A percentile compares a stretch with the other conserved stretches of the same genome.
Evolutionary conservation across 1,140 invertebrate genomes (phyloP).

Genomic region (Cotesia vestalis): DNA sequence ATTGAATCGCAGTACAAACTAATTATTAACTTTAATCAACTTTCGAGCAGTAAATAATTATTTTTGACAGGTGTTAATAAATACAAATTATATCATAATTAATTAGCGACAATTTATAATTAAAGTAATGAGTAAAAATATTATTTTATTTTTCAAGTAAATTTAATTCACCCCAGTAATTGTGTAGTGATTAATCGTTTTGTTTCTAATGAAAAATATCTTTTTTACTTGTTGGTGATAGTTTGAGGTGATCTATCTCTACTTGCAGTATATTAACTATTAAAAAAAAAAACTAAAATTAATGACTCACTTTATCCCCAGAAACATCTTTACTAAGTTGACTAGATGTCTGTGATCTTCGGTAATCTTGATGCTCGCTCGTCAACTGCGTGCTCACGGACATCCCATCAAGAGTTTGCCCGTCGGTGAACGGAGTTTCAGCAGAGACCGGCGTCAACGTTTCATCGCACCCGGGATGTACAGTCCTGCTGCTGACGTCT

Average conservation of each 20-base stretch:
- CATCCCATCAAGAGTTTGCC: constrained; percentile 61
- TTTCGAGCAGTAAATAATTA: no score
- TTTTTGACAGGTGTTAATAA: no score
- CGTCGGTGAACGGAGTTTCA: constrained; percentile 80
- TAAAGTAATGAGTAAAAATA: no score
- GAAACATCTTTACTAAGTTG: constrained; percentile 24
- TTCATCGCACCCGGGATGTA: constrained; percentile 73
- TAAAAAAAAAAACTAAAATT: not conserved
- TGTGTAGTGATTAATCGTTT: no score
- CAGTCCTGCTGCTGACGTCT: constrained; percentile 72
- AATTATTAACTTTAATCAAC: no score
- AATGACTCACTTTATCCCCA: constrained; percentile 24
- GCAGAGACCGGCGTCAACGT: constrained; percentile 81
- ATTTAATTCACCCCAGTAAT: no score
- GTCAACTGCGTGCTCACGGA: not conserved
- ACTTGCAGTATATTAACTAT: no score
- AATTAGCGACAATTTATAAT: no score
- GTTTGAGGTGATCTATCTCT: no score
- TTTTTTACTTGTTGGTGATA: not conserved
- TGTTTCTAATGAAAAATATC: constrained; percentile 1
- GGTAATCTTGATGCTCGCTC: constrained; percentile 28
- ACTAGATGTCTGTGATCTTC: constrained; percentile 22
- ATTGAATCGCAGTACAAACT: no score
- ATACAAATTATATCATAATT: no score
- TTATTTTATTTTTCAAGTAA: no score